These are phyloP conservation scores for Megaceryle torquata DNA, from an alignment of 2,113 vertebrate species.

Conservation along the genomic window DNA sequence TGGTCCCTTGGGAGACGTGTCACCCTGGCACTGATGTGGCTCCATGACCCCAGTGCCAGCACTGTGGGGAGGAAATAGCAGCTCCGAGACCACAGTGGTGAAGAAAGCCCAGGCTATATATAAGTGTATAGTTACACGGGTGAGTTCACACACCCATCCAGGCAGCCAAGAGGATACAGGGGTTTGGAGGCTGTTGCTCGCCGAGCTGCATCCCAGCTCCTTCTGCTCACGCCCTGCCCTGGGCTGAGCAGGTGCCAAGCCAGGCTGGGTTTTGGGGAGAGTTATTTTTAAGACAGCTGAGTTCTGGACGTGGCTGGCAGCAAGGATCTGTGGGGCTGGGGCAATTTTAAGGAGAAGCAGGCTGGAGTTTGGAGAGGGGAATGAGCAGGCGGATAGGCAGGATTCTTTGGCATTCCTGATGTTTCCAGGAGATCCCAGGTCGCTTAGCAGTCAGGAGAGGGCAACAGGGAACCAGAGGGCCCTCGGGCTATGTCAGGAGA, in stretches of 20 bases:
- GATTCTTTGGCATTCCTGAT: background rate
- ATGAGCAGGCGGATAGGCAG: background rate
- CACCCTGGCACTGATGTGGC: background rate
- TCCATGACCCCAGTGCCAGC: background rate
- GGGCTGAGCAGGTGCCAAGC: background rate
- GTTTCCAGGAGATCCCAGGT: background rate
- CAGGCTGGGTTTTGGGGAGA: background rate
- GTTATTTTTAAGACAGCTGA: background rate
- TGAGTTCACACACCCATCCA: background rate
- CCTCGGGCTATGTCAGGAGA: background rate
- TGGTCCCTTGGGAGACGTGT: background rate
- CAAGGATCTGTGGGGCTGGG: rapidly evolving
- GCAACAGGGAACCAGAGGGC: background rate
- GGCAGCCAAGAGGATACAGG: background rate
- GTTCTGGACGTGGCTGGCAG: background rate
- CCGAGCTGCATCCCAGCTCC: background rate
- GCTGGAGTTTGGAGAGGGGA: background rate
- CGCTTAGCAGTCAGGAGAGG: rapidly evolving
- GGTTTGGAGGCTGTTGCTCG: background rate
- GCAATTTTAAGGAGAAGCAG: background rate
- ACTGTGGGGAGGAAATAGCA: background rate
- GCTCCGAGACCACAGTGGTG: too few relatives aligned
- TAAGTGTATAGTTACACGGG: rapidly evolving
- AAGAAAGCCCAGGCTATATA: background rate
- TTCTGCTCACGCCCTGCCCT: background rate